These are phyloP conservation scores for Ahaetulla prasina DNA, from an alignment of 2,113 vertebrate genomes.

Conservation along the genomic window DNA sequence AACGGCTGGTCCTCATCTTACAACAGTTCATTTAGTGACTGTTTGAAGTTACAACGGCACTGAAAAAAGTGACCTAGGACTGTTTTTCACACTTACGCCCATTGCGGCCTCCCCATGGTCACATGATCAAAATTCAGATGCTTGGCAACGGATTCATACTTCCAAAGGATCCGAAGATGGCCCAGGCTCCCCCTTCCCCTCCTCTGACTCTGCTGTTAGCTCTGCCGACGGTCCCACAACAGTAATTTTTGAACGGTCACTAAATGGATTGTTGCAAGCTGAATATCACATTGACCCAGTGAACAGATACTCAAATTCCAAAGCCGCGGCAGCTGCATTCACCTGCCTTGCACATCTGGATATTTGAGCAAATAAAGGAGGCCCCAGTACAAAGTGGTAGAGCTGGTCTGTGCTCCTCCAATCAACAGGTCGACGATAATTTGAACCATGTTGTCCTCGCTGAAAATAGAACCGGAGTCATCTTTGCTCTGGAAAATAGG, in stretches of 20 bases:
- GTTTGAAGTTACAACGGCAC: too few relatives aligned
- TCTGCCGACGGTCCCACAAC: too few relatives aligned
- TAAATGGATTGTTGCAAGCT: background rate
- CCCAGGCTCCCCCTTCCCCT: too few relatives aligned
- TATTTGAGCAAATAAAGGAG: slow-evolving; percentile 69
- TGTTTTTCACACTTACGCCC: too few relatives aligned
- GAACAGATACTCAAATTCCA: background rate
- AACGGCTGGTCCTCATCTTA: too few relatives aligned
- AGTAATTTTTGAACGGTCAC: background rate
- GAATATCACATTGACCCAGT: background rate
- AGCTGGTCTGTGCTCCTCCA: slow-evolving; percentile 70
- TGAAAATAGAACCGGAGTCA: slow-evolving; percentile 57
- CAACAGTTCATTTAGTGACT: too few relatives aligned
- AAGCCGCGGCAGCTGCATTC: background rate
- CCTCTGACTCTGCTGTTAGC: too few relatives aligned
- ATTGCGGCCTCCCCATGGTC: too few relatives aligned
- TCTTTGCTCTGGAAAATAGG: slow-evolving; percentile 52
- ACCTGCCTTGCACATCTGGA: slow-evolving; percentile 64
- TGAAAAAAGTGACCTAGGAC: too few relatives aligned
- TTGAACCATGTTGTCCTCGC: slow-evolving; percentile 68
- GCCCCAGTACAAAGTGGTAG: slow-evolving; percentile 69
- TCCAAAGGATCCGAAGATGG: too few relatives aligned
- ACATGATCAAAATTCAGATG: too few relatives aligned
- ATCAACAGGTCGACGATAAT: slow-evolving; percentile 66
- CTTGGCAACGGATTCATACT: too few relatives aligned